Conservation (phyloP, 2,888 invertebrate species). For the Synergus umbraculus region DNA sequence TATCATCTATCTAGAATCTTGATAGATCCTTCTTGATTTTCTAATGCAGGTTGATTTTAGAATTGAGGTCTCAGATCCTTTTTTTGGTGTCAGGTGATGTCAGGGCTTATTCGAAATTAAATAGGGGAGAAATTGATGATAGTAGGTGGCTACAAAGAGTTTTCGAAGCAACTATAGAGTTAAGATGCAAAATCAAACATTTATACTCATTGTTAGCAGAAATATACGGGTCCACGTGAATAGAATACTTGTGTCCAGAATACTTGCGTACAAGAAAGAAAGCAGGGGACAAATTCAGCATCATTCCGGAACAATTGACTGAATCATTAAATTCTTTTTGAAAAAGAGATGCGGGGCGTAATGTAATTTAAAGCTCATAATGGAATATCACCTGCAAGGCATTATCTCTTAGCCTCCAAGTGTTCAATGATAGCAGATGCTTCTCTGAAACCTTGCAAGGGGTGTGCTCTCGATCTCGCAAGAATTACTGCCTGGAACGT, state of each 20-base stretch:
- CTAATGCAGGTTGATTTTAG: background rate
- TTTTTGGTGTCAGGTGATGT: background rate
- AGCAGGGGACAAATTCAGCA: background rate
- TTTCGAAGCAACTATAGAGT: background rate
- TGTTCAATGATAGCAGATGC: constrained; percentile 64
- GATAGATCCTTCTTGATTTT: background rate
- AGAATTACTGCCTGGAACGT: constrained; percentile 54
- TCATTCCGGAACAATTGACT: background rate
- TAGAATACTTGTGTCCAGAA: too few relatives aligned
- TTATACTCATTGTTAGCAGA: background rate
- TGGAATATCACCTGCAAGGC: constrained; percentile 33
- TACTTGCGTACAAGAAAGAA: background rate
- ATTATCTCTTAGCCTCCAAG: constrained; percentile 19
- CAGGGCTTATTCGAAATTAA: background rate
- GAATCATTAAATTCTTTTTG: background rate
- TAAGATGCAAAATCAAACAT: background rate
- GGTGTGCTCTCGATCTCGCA: constrained; percentile 47
- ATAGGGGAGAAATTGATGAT: background rate
- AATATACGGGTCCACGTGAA: background rate
- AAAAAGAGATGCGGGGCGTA: background rate
- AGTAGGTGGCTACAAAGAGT: background rate
- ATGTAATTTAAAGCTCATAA: constrained; percentile 35
- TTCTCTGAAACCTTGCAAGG: constrained; percentile 64
- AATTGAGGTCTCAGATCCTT: background rate
- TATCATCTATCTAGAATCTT: constrained; percentile 9